A percentile compares a stretch with the other conserved stretches of the same genome.
These are phyloP conservation scores for Platorchestia sp. DNA, from an alignment of 1,140 invertebrate genomes.

Conservation along the genomic window DNA sequence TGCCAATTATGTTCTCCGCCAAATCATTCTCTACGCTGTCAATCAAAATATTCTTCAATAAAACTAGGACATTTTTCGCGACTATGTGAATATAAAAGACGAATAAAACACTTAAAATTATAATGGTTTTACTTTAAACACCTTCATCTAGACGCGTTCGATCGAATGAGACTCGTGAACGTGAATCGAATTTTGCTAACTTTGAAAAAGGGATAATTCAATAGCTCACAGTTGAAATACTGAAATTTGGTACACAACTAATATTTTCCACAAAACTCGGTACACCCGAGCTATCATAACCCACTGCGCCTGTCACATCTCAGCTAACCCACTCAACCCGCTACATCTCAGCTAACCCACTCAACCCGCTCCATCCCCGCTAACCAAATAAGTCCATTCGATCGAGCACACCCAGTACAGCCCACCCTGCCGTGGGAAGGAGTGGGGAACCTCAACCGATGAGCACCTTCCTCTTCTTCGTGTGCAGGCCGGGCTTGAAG, in stretches of 20 bases:
- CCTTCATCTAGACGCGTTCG: neutral
- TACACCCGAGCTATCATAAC: too few relatives aligned
- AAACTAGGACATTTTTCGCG: neutral
- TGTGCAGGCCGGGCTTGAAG: conserved; percentile 61
- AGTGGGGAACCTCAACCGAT: conserved; percentile 3
- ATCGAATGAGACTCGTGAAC: neutral
- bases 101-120: neutral
- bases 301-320: too few relatives aligned
- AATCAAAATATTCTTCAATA: neutral
- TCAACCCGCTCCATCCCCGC: too few relatives aligned
- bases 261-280: too few relatives aligned
- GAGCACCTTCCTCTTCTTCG: conserved; percentile 63
- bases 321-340: too few relatives aligned
- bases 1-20: neutral
- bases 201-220: too few relatives aligned
- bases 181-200: too few relatives aligned
- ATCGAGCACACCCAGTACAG: neutral
- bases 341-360: too few relatives aligned
- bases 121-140: neutral
- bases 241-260: too few relatives aligned
- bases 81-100: neutral
- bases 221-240: too few relatives aligned
- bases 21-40: neutral
- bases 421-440: neutral
- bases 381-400: neutral